phyloP scores from a whole-genome alignment of 1,140 invertebrate species.

The Asbolus verrucosus region DNA sequence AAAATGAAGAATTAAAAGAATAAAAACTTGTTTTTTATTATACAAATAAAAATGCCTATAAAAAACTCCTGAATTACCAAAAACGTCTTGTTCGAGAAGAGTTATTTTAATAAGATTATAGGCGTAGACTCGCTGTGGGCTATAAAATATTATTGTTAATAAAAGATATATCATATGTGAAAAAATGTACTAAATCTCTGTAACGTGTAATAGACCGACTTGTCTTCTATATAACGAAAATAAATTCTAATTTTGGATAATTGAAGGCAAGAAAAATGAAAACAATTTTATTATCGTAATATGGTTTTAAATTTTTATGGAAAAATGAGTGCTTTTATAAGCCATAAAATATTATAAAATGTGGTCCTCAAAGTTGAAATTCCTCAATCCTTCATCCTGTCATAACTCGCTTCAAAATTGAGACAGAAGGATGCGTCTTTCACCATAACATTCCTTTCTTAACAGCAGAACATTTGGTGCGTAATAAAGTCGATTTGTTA shows the following conservation, averaged over 20 bases:
- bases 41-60: slow-evolving; percentile 11
- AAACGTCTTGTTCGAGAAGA: slow-evolving; percentile 13
- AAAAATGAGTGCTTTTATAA: slow-evolving; percentile 18
- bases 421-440: slow-evolving; percentile 26
- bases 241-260: neutral
- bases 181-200: neutral
- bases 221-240: neutral
- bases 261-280: no score
- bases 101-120: slow-evolving; percentile 20
- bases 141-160: slow-evolving; percentile 29
- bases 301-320: slow-evolving; percentile 21
- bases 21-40: slow-evolving; percentile 2
- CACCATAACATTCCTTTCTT: slow-evolving; percentile 22
- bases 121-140: neutral
- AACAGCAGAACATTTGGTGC: slow-evolving; percentile 8
- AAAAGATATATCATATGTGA: slow-evolving; percentile 1
- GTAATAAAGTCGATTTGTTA: slow-evolving; percentile 29
- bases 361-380: slow-evolving; percentile 30
- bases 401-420: slow-evolving; percentile 36
- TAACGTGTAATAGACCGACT: neutral
- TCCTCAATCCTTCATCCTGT: slow-evolving; percentile 38
- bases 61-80: neutral
- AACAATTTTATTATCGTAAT: neutral
- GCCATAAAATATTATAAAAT: slow-evolving; percentile 35
- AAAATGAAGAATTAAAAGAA: no score